Base-by-base conservation (phyloP, 2,797 vertebrate species). In the Nannoperca australis region DNA sequence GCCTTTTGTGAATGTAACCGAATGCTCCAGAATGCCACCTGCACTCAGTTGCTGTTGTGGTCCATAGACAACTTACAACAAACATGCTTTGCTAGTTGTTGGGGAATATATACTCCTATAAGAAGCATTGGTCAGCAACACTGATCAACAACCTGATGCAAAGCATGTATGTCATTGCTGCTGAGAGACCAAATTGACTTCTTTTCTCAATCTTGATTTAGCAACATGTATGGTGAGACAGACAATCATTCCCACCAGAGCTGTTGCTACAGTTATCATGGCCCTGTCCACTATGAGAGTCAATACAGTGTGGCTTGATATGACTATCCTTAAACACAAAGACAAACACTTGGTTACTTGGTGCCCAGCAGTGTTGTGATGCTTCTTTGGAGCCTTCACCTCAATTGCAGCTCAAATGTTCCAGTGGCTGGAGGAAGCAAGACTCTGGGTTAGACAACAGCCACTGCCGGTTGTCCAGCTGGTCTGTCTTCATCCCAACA, bases 381-480 rank as follows among this genome's bases (percentile, higher is more conserved):
- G 38, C 53, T 62, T 69, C 59, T 58, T 73, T 44, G 9, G 24
- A 63, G 40, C n/a, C 45, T n/a, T 73, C 64, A 20, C 76, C 65
- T 64, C 45, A 47, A 36, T 40, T 63, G 45, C n/a, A 53, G 27
- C 54, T 49, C 53, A 36, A 60, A 22, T 42, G 54, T 65, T 78
- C 17, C 14, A 32, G 5, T 40, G 54, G n/a, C 38, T 73, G 15
- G 18, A 40, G 40, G 22, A 68, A 49, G 17, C 20, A 11, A 27
- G 24, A 24, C 62, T 24, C 34, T 7, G 24, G 20, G 63, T 76
- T 24, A 17, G 60, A 55, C 36, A 14, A 66, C 50, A 47, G 22
- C 51, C 24, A 36, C 76, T 49, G 70, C 58, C 70, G 69, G 11
- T 66, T 54, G 49, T 79, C 42, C 65, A 79, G 56, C 73, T 65